phyloP scores from a whole-genome alignment of 2,797 vertebrate genomes.

The Sciurus carolinensis region DNA sequence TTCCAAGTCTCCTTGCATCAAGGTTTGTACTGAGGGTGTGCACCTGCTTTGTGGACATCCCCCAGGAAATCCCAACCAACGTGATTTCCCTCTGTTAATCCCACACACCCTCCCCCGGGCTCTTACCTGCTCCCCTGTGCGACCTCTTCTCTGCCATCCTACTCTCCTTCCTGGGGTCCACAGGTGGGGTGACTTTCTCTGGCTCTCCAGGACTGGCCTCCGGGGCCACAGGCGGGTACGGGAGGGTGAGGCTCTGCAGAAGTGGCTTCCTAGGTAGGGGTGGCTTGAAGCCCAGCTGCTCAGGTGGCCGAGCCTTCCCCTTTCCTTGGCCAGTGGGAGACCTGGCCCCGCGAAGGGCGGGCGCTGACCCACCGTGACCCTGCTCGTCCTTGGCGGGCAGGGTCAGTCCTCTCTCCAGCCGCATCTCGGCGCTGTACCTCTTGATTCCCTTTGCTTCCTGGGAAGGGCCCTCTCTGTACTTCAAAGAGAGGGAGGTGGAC shows the following conservation, averaged over 20 bases:
- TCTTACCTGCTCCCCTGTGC: constrained; percentile 89
- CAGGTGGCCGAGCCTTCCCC: constrained; percentile 85
- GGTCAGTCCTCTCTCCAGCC: constrained; percentile 84
- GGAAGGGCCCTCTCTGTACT: constrained; percentile 86
- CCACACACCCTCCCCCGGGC: neutral
- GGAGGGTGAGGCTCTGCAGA: constrained; percentile 83
- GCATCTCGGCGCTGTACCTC: constrained; percentile 89
- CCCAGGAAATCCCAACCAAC: neutral
- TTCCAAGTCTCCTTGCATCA: neutral
- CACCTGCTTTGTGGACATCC: neutral
- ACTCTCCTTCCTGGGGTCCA: constrained; percentile 84
- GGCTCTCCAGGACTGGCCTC: constrained; percentile 82
- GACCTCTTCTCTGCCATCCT: constrained; percentile 85
- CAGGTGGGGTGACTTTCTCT: constrained; percentile 78
- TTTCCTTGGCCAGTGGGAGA: constrained; percentile 85
- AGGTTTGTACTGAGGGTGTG: neutral
- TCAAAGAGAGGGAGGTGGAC: constrained; percentile 93
- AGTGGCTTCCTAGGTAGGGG: constrained; percentile 89
- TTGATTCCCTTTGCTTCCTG: constrained; percentile 87
- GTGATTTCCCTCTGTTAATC: fast-evolving
- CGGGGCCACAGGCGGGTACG: constrained; percentile 71
- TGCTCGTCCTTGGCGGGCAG: constrained; percentile 85
- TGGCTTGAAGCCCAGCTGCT: constrained; percentile 88
- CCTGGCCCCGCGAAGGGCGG: constrained; percentile 71
- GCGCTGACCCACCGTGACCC: constrained; percentile 74